Evolutionary conservation across 2,113 vertebrate genomes (phyloP), one percentile per base, ranked within the genome.

Genomic region (Oxyura jamaicensis): DNA sequence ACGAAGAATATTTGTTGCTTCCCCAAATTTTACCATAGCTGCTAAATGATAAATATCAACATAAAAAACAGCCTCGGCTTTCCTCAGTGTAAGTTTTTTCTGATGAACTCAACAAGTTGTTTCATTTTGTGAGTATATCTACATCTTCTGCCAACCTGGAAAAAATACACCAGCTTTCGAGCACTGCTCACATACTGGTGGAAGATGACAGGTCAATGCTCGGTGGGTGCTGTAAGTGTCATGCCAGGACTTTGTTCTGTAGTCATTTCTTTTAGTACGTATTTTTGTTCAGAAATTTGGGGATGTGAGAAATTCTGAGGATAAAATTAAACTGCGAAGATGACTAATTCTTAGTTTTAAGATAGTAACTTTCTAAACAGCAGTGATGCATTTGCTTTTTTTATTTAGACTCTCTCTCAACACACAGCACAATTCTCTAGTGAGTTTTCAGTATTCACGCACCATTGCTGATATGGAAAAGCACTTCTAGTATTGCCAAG

Each of bases 361-460:
- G 56, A 3, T 6, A 62, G 63, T 59, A 69, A 53, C 31, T 90
- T 88, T 60, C 85, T 60, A 86, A 95, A 59, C 56, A 55, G 52
- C 60, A 75, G 52, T 48, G 55, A 56, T 11, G 26, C 42, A 33
- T 71, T 85, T 88, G 44, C 28, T 72, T 67, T 83, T 82, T 58
- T 31, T 66, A 91, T 75, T 65, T 35, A 66, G 83, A 72, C 36
- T 88, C 85, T 88, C 85, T 81, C 86, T 71, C 33, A 52, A 50
- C 48, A 53, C 71, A 17, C 63, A 86, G 59, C 76, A n/a, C 60
- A 93, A 67, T 31, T 59, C 94, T 88, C 88, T 25, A 17, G 68
- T 55, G 90, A 81, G 72, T 75, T 71, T 80, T 90, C 93, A 95
- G 91, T 56, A 75, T 91, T 92, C 93, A 92, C 10, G 94, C 93